Percentiles rank a stretch among this genome's conserved stretches.
These are phyloP conservation scores for Chrysogorgia sp. DNA, from an alignment of 92 coral and sea anemone species.

Conservation along the genomic window DNA sequence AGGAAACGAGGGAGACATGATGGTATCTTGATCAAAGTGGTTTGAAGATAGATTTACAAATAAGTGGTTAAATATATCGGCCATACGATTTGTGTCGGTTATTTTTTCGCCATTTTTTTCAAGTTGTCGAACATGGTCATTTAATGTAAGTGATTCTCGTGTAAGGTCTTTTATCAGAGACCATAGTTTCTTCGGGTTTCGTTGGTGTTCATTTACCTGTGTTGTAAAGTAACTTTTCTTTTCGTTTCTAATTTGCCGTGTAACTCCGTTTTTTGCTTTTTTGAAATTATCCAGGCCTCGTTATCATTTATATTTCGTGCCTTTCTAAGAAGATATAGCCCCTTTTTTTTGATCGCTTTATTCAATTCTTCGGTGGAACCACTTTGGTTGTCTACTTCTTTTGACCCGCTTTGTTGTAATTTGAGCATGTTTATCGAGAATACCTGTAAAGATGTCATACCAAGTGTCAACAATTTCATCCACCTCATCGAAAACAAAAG, in stretches of 20 bases:
- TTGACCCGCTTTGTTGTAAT: constrained; percentile 33
- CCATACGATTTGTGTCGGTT: constrained; percentile 29
- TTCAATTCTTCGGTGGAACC: constrained; percentile 25
- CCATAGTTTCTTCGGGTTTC: constrained; percentile 38
- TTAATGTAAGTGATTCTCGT: background rate
- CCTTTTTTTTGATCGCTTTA: constrained; percentile 10
- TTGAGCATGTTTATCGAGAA: constrained; percentile 17
- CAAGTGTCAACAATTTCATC: constrained; percentile 25
- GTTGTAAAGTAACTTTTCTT: constrained; percentile 25
- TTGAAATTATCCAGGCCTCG: constrained; percentile 15
- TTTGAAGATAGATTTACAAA: background rate
- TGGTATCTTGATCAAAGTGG: background rate
- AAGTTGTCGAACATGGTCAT: background rate
- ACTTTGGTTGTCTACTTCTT: constrained; percentile 38
- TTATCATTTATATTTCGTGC: constrained; percentile 11
- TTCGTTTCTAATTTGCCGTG: constrained; percentile 9
- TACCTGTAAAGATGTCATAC: constrained; percentile 16
- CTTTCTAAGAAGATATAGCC: constrained; percentile 19
- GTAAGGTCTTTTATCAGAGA: constrained; percentile 39
- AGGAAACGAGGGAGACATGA: background rate
- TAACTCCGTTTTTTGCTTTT: constrained; percentile 13
- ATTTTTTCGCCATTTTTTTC: constrained; percentile 21
- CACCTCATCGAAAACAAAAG: constrained; percentile 14
- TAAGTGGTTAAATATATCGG: constrained; percentile 13
- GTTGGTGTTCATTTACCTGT: constrained; percentile 21